A percentile compares a stretch with the other conserved stretches of the same genome.
These are phyloP conservation scores for Centrocercus urophasianus DNA, from an alignment of 2,113 vertebrate genomes.

Conservation along the genomic window DNA sequence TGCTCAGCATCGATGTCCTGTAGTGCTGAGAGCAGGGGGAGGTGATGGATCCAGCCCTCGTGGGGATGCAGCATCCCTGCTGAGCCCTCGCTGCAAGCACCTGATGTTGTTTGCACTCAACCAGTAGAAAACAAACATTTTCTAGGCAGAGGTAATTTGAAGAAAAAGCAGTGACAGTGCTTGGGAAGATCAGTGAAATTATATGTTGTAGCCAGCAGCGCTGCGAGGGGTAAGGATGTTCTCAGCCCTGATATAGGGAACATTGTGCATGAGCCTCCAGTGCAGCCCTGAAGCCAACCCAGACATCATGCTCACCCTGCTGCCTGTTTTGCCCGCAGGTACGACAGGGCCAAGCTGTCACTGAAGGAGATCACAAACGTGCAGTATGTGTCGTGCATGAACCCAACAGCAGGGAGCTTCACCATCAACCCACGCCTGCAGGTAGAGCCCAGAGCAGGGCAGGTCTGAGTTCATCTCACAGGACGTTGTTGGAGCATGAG, in stretches of 20 bases:
- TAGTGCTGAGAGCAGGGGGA: fast-evolving
- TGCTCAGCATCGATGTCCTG: neutral
- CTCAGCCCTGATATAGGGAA: fast-evolving
- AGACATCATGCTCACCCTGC: neutral
- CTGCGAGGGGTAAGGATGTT: neutral
- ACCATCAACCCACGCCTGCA: constrained; percentile 96
- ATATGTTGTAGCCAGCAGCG: fast-evolving
- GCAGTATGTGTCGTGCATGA: constrained; percentile 98
- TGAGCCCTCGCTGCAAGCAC: neutral
- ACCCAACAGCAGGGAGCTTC: constrained; percentile 93
- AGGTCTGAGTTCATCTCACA: too few species aligned
- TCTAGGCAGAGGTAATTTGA: neutral
- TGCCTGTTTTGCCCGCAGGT: constrained; percentile 78
- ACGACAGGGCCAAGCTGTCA: constrained; percentile 90
- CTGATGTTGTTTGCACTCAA: neutral
- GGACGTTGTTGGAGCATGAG: neutral
- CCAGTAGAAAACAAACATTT: neutral
- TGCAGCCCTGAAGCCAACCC: neutral
- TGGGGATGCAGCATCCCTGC: neutral
- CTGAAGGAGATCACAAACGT: constrained; percentile 92
- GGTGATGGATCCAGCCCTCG: neutral
- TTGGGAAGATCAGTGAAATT: neutral
- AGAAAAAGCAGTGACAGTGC: neutral
- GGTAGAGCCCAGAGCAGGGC: constrained; percentile 68
- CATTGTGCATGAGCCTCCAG: neutral